These are phyloP conservation scores for Loxodonta africana DNA, from an alignment of 2,113 vertebrate genomes.

Conservation along the genomic window DNA sequence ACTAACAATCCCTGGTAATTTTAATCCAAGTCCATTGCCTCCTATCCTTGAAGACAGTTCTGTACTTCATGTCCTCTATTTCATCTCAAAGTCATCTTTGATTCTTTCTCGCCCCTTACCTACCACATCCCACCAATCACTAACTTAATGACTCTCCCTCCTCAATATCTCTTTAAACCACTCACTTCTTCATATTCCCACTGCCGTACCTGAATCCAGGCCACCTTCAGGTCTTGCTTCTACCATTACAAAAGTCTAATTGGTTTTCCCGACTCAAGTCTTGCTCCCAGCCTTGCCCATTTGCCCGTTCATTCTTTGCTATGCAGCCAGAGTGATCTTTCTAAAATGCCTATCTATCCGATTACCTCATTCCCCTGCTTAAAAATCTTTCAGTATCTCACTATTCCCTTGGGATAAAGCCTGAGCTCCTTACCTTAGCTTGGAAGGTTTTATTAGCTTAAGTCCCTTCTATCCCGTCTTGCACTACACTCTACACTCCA, in stretches of 20 bases:
- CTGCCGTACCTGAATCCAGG: background rate
- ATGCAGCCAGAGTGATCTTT: background rate
- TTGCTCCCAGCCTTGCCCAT: background rate
- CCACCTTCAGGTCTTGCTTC: background rate
- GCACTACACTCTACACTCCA: background rate
- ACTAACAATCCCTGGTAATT: background rate
- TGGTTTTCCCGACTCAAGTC: background rate
- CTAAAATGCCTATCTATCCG: background rate
- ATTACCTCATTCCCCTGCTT: background rate
- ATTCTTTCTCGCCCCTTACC: background rate
- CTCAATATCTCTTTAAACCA: background rate
- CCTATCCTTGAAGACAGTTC: background rate
- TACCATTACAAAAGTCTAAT: background rate
- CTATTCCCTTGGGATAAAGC: background rate
- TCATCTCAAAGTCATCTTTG: background rate
- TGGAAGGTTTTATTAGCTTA: background rate
- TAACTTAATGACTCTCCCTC: background rate
- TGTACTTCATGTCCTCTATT: background rate
- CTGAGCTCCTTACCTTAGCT: background rate
- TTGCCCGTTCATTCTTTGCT: background rate
- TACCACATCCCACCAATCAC: background rate
- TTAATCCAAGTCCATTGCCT: background rate
- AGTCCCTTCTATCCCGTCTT: background rate
- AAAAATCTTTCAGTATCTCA: background rate
- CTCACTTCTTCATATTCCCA: background rate